Evolutionary conservation across 2,113 vertebrate genomes (phyloP).

Genomic region (Thunnus thynnus): DNA sequence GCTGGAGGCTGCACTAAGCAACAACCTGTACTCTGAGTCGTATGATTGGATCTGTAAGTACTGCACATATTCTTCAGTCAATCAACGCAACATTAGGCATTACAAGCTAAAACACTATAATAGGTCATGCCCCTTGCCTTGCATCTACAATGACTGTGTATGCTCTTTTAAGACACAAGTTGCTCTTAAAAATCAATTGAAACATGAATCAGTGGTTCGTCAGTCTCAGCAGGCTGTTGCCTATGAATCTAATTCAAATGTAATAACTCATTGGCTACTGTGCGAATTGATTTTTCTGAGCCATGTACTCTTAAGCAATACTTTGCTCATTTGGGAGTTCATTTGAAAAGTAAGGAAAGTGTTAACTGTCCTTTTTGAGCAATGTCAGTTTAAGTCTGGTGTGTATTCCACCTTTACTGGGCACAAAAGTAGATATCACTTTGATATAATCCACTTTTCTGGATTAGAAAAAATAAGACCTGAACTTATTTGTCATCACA

Average conservation of each 20-base stretch:
- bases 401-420: background rate
- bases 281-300: background rate
- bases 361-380: background rate
- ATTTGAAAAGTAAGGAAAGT: slow-evolving; percentile 17
- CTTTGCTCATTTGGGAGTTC: background rate
- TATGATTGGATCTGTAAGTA: too few relatives aligned
- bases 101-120: too few relatives aligned
- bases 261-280: background rate
- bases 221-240: background rate
- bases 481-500: background rate
- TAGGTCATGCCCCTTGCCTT: too few relatives aligned
- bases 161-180: too few relatives aligned
- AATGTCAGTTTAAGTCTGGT: background rate
- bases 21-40: too few relatives aligned
- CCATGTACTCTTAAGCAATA: background rate
- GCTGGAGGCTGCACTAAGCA: too few relatives aligned
- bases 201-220: background rate
- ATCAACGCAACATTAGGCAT: too few relatives aligned
- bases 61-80: too few relatives aligned
- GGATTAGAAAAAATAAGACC: background rate
- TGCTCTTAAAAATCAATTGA: background rate
- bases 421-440: slow-evolving; percentile 7
- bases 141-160: too few relatives aligned
- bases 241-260: background rate
- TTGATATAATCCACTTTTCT: background rate